phyloP scores from a whole-genome alignment of 2,888 invertebrate species.

The Spialia ferax region DNA sequence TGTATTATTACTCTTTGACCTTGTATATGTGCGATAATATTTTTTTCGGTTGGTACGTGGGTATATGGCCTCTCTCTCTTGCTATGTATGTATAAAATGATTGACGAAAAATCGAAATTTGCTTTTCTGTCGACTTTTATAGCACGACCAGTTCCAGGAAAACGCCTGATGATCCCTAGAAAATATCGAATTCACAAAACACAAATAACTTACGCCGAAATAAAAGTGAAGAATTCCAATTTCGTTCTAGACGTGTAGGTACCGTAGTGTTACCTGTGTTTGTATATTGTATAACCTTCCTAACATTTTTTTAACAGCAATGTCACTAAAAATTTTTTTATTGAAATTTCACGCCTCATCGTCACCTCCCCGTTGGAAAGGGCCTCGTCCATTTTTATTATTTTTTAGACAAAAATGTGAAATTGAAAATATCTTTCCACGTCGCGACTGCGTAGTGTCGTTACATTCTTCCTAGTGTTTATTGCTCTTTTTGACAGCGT shows the following conservation, averaged over 20 bases:
- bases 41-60: no score
- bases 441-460: neutral
- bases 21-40: no score
- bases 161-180: no score
- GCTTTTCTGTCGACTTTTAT: no score
- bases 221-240: neutral
- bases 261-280: no score
- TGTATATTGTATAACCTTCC: neutral
- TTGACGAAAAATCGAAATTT: no score
- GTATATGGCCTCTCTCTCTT: no score
- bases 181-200: no score
- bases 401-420: constrained; percentile 37
- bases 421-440: constrained; percentile 28
- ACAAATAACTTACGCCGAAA: no score
- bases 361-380: constrained; percentile 17
- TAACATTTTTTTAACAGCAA: neutral
- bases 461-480: neutral
- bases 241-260: neutral
- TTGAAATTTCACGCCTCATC: constrained; percentile 20
- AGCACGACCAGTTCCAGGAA: no score
- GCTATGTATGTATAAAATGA: no score
- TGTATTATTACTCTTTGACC: no score
- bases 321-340: constrained; percentile 10
- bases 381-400: constrained; percentile 32
- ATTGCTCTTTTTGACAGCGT: neutral